phyloP scores from a whole-genome alignment of 2,113 vertebrate species.

The Gambusia affinis region DNA sequence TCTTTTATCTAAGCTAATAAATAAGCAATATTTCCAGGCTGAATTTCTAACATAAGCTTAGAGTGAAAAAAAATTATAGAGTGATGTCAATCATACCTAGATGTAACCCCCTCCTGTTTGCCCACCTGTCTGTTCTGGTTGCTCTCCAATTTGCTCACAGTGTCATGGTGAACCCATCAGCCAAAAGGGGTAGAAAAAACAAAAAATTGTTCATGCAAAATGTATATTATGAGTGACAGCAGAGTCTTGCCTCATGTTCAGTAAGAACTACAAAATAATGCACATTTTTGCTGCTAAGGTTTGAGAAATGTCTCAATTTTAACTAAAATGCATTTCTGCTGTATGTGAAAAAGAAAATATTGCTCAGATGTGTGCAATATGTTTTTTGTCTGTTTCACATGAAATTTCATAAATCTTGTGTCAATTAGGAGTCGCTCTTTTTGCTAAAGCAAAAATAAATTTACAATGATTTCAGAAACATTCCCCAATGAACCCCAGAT shows the following conservation, averaged over 20 bases:
- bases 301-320: not conserved
- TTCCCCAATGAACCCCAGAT: constrained; percentile 36
- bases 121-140: constrained; percentile 37
- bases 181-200: not conserved
- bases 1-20: not conserved
- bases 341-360: not conserved
- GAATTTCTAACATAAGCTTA: constrained; percentile 2
- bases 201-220: constrained; percentile 4
- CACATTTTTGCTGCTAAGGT: constrained; percentile 13
- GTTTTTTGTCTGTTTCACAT: not conserved
- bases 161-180: constrained; percentile 28
- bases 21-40: not conserved
- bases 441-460: not conserved
- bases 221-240: constrained; percentile 4
- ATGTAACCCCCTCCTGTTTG: constrained; percentile 24
- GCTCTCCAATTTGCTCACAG: constrained; percentile 39
- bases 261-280: not conserved
- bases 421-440: not conserved
- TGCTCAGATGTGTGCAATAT: not conserved
- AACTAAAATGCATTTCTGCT: not conserved
- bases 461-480: constrained; percentile 28
- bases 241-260: constrained; percentile 2
- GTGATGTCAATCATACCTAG: constrained; percentile 27
- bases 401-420: not conserved
- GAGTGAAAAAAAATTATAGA: constrained; percentile 6